These are phyloP conservation scores for Hofmannophila pseudospretella DNA, from an alignment of 2,888 invertebrate genomes.

Conservation along the genomic window DNA sequence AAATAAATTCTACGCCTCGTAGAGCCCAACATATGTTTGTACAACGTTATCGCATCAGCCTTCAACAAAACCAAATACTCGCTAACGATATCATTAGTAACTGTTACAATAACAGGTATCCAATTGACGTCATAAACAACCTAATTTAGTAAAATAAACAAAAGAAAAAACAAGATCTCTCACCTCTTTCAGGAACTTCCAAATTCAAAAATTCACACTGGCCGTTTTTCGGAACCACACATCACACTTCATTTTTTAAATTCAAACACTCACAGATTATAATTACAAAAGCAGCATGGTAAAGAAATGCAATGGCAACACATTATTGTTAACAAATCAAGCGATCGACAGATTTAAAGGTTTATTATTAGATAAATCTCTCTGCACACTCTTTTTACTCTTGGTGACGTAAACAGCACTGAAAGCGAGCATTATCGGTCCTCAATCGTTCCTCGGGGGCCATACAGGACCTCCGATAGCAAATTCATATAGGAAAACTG, in stretches of 20 bases:
- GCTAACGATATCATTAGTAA: slow-evolving; percentile 3
- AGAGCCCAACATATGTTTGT: slow-evolving; percentile 7
- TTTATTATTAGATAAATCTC: slow-evolving; percentile 13
- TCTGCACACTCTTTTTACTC: neutral
- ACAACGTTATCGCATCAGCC: slow-evolving; percentile 8
- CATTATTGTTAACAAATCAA: slow-evolving; percentile 16
- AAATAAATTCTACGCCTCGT: neutral
- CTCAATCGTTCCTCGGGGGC: slow-evolving; percentile 1
- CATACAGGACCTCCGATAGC: slow-evolving; percentile 5
- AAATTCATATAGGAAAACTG: slow-evolving; percentile 20
- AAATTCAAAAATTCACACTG: slow-evolving; percentile 20
- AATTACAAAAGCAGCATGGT: slow-evolving; percentile 1
- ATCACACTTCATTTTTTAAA: slow-evolving; percentile 19
- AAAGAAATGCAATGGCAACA: slow-evolving; percentile 10
- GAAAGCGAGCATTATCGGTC: slow-evolving; percentile 1
- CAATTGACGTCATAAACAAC: neutral
- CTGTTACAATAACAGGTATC: neutral
- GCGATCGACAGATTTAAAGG: slow-evolving; percentile 18
- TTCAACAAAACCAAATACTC: slow-evolving; percentile 6
- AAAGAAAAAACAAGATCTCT: slow-evolving; percentile 5
- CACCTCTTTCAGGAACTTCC: slow-evolving; percentile 16
- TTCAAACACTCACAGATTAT: slow-evolving; percentile 7
- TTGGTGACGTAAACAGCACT: slow-evolving; percentile 1
- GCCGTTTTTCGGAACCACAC: slow-evolving; percentile 6
- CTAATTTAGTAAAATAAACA: neutral